Percentiles rank a stretch among this genome's conserved stretches.
phyloP scores from a whole-genome alignment of 2,797 vertebrate genomes.

The Lepus townsendii region DNA sequence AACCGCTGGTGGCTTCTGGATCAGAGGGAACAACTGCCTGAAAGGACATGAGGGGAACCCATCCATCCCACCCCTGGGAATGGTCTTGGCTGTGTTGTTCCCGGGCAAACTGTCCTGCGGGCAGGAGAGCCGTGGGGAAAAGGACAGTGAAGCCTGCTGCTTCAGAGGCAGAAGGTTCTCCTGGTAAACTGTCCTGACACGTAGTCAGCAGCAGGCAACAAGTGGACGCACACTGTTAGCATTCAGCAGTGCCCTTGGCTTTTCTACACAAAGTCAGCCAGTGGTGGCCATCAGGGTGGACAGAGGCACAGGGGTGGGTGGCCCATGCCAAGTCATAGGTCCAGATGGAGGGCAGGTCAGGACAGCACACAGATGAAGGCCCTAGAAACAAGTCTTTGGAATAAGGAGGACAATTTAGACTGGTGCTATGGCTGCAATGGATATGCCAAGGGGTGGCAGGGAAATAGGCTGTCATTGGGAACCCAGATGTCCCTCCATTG shows the following conservation, averaged over 20 bases:
- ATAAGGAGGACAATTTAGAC: not conserved
- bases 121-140: rapidly evolving
- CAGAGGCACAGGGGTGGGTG: not conserved
- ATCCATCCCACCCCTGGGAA: rapidly evolving
- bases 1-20: not conserved
- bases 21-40: not conserved
- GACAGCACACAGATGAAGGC: not conserved
- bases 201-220: not conserved
- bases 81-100: not conserved
- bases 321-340: not conserved
- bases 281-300: not conserved
- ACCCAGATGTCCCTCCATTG: not conserved
- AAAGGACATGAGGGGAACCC: not conserved
- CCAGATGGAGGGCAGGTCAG: not conserved
- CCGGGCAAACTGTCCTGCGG: not conserved
- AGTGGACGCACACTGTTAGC: not conserved
- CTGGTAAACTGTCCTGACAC: not conserved
- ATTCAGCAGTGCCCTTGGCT: not conserved
- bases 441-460: not conserved
- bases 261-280: not conserved
- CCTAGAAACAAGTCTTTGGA: conserved; percentile 31
- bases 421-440: not conserved
- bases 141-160: not conserved
- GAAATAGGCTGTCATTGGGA: not conserved
- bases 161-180: not conserved